Evolutionary conservation across 2,888 invertebrate species (phyloP), one percentile per base, ranked within the genome.

Genomic region (Rotaria socialis): DNA sequence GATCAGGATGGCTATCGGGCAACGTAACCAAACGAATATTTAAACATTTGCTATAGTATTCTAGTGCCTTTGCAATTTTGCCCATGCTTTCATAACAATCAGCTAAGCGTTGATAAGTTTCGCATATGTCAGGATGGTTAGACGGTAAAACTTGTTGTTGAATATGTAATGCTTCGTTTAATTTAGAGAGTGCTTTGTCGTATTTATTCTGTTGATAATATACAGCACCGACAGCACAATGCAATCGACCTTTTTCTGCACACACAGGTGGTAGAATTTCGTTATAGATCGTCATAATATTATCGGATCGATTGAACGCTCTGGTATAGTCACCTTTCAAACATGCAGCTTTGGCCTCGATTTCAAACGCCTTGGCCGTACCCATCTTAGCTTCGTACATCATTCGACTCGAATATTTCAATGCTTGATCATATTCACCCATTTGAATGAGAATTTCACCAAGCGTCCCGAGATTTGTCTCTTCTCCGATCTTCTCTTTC

Each of bases 391-490:
- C 19, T 67, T 35, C 60, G 27, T 67, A 2, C 14, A n/a, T 67
- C 4, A 67, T 35, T 60, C 60, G 75, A 4, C 43, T 19, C 0
- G 35, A 75, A 24, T 27, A 24, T 10, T 75, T 75, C 14, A 16
- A 14, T 75, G 75, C 75, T 75, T 47, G 22, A 22, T 75, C 22
- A 43, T 75, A 75, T 75, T 75, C 75, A 16, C 75, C 75, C 43
- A 43, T 75, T 24, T 75, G 22, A 11, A 27, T 22, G 8, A 75
- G 22, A 43, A 75, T 75, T 24, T 43, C 41, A 22, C 24, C 75
- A 7, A 47, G 8, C 3, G 75, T 19, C 19, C 41, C 10, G 14
- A 75, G 22, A 75, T 75, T 24, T 24, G 75, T 75, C 8, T 75
- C 43, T 6, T 75, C 24, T 6, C 43, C 43, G 27, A 43, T 75